Percentiles rank a stretch among this genome's conserved stretches.
Evolutionary conservation across 2,888 invertebrate genomes (phyloP).

Genomic region (Linnaemya vulpina): DNA sequence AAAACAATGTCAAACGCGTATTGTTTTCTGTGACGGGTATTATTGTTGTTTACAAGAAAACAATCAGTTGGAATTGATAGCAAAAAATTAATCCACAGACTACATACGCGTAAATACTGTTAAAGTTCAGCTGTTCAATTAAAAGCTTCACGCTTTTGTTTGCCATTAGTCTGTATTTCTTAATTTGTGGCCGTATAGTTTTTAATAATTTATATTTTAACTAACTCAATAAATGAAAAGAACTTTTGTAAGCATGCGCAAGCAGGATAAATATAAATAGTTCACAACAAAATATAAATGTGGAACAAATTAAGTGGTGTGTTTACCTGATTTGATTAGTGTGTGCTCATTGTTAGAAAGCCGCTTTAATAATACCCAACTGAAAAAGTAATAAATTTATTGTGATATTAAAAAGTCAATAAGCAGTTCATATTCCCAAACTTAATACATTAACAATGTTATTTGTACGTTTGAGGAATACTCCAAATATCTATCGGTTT

Average conservation of each 20-base stretch:
- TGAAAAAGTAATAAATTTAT: neutral
- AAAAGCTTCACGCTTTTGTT: neutral
- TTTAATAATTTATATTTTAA: slow-evolving; percentile 23
- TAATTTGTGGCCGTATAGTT: neutral
- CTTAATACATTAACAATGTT: slow-evolving; percentile 35
- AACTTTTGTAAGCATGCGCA: slow-evolving; percentile 47
- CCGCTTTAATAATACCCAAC: slow-evolving; percentile 11
- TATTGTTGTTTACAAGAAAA: neutral
- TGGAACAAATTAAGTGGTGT: slow-evolving; percentile 28
- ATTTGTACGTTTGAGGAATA: slow-evolving; percentile 36
- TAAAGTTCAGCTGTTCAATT: slow-evolving; percentile 38
- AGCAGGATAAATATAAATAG: neutral
- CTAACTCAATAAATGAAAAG: slow-evolving; percentile 16
- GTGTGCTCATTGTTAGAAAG: neutral
- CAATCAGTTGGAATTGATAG: slow-evolving; percentile 20
- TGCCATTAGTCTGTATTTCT: slow-evolving; percentile 10
- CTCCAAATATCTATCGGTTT: slow-evolving; percentile 19
- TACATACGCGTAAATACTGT: neutral
- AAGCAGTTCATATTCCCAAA: neutral
- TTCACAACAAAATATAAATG: slow-evolving; percentile 15
- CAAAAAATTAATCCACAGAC: neutral
- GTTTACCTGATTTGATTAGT: neutral
- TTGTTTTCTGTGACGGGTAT: too few relatives aligned
- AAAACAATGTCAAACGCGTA: slow-evolving; percentile 26
- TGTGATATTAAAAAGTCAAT: neutral